Evolutionary conservation across 2,797 vertebrate species (phyloP), one percentile per base, ranked within the genome.

Genomic region (Catharus ustulatus): DNA sequence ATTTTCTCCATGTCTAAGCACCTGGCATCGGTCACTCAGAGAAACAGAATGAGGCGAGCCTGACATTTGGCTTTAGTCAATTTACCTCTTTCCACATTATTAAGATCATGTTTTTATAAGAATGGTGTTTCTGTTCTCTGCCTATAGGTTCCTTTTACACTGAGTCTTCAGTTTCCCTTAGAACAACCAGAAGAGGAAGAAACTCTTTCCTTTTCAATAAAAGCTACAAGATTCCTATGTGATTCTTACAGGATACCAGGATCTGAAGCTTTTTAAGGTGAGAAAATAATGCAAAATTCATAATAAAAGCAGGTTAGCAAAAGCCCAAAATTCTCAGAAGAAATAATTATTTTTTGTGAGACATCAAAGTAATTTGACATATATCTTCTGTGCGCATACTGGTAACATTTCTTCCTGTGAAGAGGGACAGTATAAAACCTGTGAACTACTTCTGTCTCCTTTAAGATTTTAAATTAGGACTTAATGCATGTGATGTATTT

Each of bases 391-490:
- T 19, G 36, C 32, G 22, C 20, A n/a, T 8, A 43, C 3, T 22
- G 32, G 46, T 68, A 79, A 83, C 75, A 83, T 30, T 67, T 46
- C 38, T 43, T 79, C 58, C 43, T 84, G 48, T 34, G 19, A 58
- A 94, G 61, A 66, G 4, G 43, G 18, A 67, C 0, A 3, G 74
- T 54, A 55, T 27, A 93, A 90, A 94, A 64, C 30, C 52, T 49
- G 43, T 68, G 46, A 84, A 71, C 55, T 36, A 58, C 84, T 81
- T 88, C 43, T 75, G 51, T 43, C 36, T 80, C 52, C 43, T 93
- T 80, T 84, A 86, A 90, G 74, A 49, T 24, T 75, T 87, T 59
- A 84, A 91, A 84, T 92, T 48, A 78, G 69, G 51, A 68, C 29
- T 32, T 62, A 71, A 84, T 75, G 54, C 84, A 77, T 64, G 62